Conservation (phyloP, 1,140 invertebrate species). For the Paraescarpia echinospica region DNA sequence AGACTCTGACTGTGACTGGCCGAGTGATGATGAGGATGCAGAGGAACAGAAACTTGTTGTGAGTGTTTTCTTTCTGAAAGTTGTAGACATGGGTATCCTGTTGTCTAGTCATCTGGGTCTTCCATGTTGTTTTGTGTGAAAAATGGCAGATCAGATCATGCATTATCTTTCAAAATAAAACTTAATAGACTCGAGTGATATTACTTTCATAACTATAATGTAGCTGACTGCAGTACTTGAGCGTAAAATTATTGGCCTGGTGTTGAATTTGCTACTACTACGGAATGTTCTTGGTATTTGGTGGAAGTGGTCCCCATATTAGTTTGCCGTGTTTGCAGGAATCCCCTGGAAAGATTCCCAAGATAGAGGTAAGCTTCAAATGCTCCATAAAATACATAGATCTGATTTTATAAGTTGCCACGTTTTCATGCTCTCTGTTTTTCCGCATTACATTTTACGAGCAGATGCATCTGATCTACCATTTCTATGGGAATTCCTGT, state of each 20-base stretch:
- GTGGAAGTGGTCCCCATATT: background rate
- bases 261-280: background rate
- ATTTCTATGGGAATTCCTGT: background rate
- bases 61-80: background rate
- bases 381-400: background rate
- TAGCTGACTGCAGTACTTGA: background rate
- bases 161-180: background rate
- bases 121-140: background rate
- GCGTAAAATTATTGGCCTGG: background rate
- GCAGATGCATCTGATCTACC: background rate
- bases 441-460: background rate
- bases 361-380: background rate
- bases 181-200: background rate
- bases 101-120: background rate
- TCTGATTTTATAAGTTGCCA: background rate
- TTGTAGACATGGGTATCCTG: background rate
- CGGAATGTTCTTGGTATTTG: background rate
- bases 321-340: background rate
- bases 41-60: constrained; percentile 32
- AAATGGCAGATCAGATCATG: background rate
- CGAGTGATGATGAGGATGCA: constrained; percentile 57
- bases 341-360: background rate
- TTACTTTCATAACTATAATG: background rate
- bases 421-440: background rate
- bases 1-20: constrained; percentile 72